Percentiles rank a stretch among this genome's conserved stretches.
Conservation (phyloP, 1,140 invertebrate genomes). For the Thaumatotibia leucotreta region DNA sequence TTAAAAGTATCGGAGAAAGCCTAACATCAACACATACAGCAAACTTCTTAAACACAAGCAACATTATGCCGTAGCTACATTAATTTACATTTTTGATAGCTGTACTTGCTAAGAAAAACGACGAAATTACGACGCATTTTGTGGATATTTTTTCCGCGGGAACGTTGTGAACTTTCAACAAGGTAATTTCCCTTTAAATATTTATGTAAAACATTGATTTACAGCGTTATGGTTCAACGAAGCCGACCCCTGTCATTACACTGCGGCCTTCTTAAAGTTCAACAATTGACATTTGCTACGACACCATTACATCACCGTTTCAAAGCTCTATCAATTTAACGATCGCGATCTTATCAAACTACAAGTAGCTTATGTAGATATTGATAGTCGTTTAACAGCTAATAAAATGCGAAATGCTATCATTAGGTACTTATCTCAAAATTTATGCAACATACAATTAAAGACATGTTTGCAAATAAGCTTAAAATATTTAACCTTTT, state of each 20-base stretch:
- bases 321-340: conserved; percentile 30
- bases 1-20: conserved; percentile 1
- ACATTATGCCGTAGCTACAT: background rate
- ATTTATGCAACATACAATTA: no score
- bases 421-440: no score
- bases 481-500: background rate
- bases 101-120: conserved; percentile 7
- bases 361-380: background rate
- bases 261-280: conserved; percentile 47
- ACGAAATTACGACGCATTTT: background rate
- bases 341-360: conserved; percentile 22
- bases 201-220: conserved; percentile 37
- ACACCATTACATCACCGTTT: conserved; percentile 43
- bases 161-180: conserved; percentile 32
- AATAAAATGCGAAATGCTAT: background rate
- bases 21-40: conserved; percentile 3
- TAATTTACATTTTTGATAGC: conserved; percentile 2
- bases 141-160: background rate
- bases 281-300: conserved; percentile 52
- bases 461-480: background rate
- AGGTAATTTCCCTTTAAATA: conserved; percentile 37
- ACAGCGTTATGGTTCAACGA: conserved; percentile 47
- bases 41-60: conserved; percentile 2
- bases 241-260: conserved; percentile 38
- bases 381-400: conserved; percentile 18